A percentile compares a stretch with the other conserved stretches of the same genome.
phyloP scores from a whole-genome alignment of 2,888 invertebrate genomes.

The Dermolepida albohirtum region DNA sequence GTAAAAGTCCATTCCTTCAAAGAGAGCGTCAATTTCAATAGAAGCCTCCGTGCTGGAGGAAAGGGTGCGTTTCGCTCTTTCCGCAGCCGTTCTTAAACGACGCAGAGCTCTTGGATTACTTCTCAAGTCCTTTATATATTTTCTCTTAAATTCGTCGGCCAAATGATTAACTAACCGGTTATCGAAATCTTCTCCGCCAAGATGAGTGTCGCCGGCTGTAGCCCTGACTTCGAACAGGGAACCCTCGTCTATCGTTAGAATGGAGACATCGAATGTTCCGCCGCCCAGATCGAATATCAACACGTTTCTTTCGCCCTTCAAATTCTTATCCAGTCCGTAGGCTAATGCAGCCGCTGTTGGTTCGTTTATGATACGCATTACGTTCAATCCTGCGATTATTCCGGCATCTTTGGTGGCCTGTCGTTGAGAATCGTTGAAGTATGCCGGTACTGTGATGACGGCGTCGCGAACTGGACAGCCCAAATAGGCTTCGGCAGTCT shows the following conservation, averaged over 20 bases:
- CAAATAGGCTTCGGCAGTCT: no score
- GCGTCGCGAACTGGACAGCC: no score
- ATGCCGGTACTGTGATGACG: no score
- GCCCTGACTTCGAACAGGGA: no score
- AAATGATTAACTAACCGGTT: no score
- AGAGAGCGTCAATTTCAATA: no score
- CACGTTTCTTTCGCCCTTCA: slow-evolving; percentile 62
- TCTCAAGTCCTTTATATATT: no score
- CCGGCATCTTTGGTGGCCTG: slow-evolving; percentile 79
- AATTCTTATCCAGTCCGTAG: slow-evolving; percentile 67
- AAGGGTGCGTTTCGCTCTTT: slow-evolving; percentile 81
- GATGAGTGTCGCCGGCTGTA: no score
- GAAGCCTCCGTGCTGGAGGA: slow-evolving; percentile 83
- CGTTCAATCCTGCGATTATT: slow-evolving; percentile 74
- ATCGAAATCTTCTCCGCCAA: no score
- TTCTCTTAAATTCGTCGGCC: no score
- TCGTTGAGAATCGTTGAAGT: no score
- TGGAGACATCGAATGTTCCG: slow-evolving; percentile 77
- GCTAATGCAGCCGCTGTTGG: slow-evolving; percentile 72
- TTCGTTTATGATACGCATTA: slow-evolving; percentile 74
- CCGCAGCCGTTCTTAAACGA: slow-evolving; percentile 80
- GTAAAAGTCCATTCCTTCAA: slow-evolving; percentile 80
- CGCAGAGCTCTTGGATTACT: slow-evolving; percentile 77
- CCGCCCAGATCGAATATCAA: slow-evolving; percentile 70
- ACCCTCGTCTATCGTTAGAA: no score